Evolutionary conservation across 2,797 vertebrate genomes (phyloP).

Genomic region (Coendou prehensilis): DNA sequence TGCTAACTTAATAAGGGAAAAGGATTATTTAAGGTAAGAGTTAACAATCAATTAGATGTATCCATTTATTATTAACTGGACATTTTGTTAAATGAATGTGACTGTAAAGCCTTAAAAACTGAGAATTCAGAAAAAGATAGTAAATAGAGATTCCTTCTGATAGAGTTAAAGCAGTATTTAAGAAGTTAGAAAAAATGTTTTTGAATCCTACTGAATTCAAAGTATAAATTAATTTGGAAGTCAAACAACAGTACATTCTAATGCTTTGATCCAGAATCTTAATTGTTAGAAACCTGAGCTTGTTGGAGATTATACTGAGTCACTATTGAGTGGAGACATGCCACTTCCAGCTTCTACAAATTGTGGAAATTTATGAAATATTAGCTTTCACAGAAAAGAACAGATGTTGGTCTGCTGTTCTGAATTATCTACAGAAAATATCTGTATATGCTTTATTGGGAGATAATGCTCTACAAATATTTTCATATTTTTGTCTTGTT

Average conservation of each 20-base stretch:
- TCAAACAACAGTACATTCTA: not conserved
- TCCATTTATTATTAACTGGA: not conserved
- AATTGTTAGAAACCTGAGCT: not conserved
- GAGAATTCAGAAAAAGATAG: constrained; percentile 26
- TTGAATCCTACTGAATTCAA: not conserved
- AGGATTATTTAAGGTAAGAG: not conserved
- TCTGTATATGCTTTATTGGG: not conserved
- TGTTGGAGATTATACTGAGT: not conserved
- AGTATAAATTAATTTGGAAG: not conserved
- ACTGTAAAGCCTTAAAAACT: not conserved
- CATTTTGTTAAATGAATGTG: not conserved
- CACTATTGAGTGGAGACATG: not conserved
- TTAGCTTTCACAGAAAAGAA: not conserved
- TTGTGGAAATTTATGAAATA: constrained; percentile 58
- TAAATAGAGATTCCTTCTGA: not conserved
- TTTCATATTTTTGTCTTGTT: constrained; percentile 42
- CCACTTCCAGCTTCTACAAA: constrained; percentile 1
- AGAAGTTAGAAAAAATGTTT: not conserved
- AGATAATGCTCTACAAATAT: constrained; percentile 29
- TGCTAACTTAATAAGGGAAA: not conserved
- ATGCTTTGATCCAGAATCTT: not conserved
- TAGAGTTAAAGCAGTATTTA: not conserved
- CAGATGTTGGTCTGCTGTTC: not conserved
- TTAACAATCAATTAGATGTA: not conserved
- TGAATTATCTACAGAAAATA: constrained; percentile 52